Evolutionary conservation across 2,888 invertebrate species (phyloP), one percentile per base, ranked within the genome.

Genomic region (Eilema griseolum): DNA sequence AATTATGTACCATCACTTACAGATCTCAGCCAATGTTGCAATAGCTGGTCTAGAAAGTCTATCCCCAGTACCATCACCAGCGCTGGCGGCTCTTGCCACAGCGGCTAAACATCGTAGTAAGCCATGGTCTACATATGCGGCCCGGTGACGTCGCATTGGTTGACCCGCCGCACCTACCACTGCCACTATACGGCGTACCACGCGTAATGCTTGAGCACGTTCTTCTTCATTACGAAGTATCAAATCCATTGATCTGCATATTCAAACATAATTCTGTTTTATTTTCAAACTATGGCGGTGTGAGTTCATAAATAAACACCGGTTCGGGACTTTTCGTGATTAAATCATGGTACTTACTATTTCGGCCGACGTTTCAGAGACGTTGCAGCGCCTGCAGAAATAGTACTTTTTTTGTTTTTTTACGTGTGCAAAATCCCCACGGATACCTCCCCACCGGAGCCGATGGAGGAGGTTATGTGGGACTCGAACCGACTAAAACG

Each of bases 211-310:
- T 93, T 99, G 99, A 68, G 98, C 97, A 61, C 99, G 96, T 91
- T 99, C 99, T 81, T 98, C 97, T 90, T 99, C 99, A 91, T 98
- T 99, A 83, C 98, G 98, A 64, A 98, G 95, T 92, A 97, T 97
- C 75, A 99, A 95, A 94, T 99, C 99, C 89, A 99, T 96, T 79
- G 98, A 98, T 86, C 98, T 98, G 67, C 31, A 60, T 20, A 65
- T 8, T 26, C 8, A 33, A 56, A 60, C 60, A 60, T 11, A 60
- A 7, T 28, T 14, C 10, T 60, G 31, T 7, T 1, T n/a, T n/a
- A n/a, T n/a, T n/a, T n/a, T n/a, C n/a, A n/a, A n/a, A n/a, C n/a
- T n/a, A n/a, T n/a, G n/a, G n/a, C n/a, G n/a, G n/a, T n/a, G n/a
- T n/a, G n/a, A n/a, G n/a, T n/a, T n/a, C n/a, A n/a, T n/a, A n/a